Evolutionary conservation across 2,888 invertebrate species (phyloP), one percentile per base, ranked within the genome.

Genomic region (Cancer borealis): DNA sequence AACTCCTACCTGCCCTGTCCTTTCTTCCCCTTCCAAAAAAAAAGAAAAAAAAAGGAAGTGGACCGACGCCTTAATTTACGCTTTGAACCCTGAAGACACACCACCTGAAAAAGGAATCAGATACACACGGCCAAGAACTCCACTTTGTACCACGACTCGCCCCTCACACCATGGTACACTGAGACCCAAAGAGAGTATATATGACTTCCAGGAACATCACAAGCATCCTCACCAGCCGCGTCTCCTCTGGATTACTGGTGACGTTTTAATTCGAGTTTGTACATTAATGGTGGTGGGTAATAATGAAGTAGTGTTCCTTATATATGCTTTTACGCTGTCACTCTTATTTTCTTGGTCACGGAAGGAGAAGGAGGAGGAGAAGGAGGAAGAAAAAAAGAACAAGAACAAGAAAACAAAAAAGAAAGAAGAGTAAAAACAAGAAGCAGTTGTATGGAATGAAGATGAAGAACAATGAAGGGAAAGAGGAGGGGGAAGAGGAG

Each of bases 1-100:
- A 73, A n/a, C n/a, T 73, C 21, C 8, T 10, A 73, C 10, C 21
- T 73, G 21, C 12, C 21, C 21, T 8, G 17, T 73, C 21, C 26
- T 6, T 26, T 8, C 8, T 73, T n/a, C 73, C 26, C 73, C 73
- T 10, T 73, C n/a, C 3, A 73, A n/a, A 26, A 73, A 73, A 26
- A 73, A 73, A 3, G 26, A 21, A 21, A 66, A 66, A 66, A 66
- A 21, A 66, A 66, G 66, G 26, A 73, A n/a, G n/a, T 8, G 73
- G 73, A 73, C 73, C 73, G 10, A 73, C 73, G 73, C 73, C 73
- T 73, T 73, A 26, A 73, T 73, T 73, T 73, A 73, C 73, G 73
- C 73, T 21, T 73, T 73, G 26, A 73, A n/a, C 26, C 73, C 73
- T n/a, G n/a, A 26, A n/a, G 73, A 73, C 73, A 21, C 73, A 73